These are phyloP conservation scores for Nothocercus nigrocapillus DNA, from an alignment of 2,113 vertebrate genomes.

Conservation along the genomic window DNA sequence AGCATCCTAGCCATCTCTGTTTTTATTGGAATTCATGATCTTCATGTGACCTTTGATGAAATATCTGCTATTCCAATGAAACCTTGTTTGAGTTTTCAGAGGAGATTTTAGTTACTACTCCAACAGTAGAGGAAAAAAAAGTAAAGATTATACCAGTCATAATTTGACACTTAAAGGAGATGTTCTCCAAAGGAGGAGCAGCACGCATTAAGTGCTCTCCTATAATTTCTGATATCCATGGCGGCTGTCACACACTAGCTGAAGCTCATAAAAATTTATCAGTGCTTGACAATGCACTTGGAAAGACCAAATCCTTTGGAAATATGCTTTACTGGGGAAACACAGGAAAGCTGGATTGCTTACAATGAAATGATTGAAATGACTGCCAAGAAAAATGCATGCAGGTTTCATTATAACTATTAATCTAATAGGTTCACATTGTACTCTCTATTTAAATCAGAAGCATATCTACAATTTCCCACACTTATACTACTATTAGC, in stretches of 20 bases:
- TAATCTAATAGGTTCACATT: slow-evolving; percentile 76
- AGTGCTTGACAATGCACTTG: slow-evolving; percentile 73
- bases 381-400: slow-evolving; percentile 78
- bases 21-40: neutral
- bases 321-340: slow-evolving; percentile 77
- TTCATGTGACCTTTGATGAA: neutral
- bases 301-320: slow-evolving; percentile 77
- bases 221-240: slow-evolving; percentile 67
- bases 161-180: slow-evolving; percentile 64
- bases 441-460: slow-evolving; percentile 62
- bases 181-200: slow-evolving; percentile 54
- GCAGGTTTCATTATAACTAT: slow-evolving; percentile 78
- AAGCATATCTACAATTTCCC: slow-evolving; percentile 67
- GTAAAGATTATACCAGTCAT: slow-evolving; percentile 46
- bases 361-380: slow-evolving; percentile 76
- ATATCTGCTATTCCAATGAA: neutral
- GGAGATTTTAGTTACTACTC: slow-evolving; percentile 24
- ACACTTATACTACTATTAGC: slow-evolving; percentile 76
- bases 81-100: slow-evolving; percentile 44
- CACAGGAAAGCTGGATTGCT: slow-evolving; percentile 74
- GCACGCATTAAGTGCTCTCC: slow-evolving; percentile 58
- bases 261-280: slow-evolving; percentile 76
- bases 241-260: slow-evolving; percentile 68
- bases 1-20: neutral
- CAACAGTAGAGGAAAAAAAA: neutral